These are phyloP conservation scores for Aphrophora alni DNA, from an alignment of 2,888 invertebrate species.

Conservation along the genomic window DNA sequence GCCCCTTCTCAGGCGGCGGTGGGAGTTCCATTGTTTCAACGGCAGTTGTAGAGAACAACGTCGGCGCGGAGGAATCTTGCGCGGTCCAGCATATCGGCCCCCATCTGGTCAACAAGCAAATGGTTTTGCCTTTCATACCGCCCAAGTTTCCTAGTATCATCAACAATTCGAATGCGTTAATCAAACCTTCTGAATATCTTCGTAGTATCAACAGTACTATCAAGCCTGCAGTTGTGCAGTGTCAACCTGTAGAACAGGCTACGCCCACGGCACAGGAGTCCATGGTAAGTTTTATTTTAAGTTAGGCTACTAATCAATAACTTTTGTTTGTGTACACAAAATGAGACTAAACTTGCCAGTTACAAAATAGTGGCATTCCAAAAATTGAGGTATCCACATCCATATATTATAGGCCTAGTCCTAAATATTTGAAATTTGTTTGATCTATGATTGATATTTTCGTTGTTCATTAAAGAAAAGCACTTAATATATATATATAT, in stretches of 20 bases:
- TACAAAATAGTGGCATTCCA: no score
- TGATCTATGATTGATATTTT: no score
- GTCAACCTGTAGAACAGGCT: conserved; percentile 52
- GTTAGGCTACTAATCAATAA: no score
- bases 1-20: conserved; percentile 18
- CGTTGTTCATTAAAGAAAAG: no score
- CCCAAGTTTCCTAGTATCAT: conserved; percentile 80
- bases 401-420: no score
- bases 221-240: conserved; percentile 35
- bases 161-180: conserved; percentile 78
- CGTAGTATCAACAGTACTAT: conserved; percentile 72
- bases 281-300: no score
- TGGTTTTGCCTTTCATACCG: conserved; percentile 88
- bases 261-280: conserved; percentile 47
- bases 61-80: neutral
- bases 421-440: no score
- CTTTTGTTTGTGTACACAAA: no score
- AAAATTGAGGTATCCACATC: no score
- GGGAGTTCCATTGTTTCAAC: conserved; percentile 26
- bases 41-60: conserved; percentile 34
- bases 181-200: conserved; percentile 92
- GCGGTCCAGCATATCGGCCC: conserved; percentile 32
- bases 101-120: conserved; percentile 78
- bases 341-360: no score
- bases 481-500: no score